Evolutionary conservation across 2,797 vertebrate species (phyloP).

Genomic region (Melanotaenia parkinsoni): DNA sequence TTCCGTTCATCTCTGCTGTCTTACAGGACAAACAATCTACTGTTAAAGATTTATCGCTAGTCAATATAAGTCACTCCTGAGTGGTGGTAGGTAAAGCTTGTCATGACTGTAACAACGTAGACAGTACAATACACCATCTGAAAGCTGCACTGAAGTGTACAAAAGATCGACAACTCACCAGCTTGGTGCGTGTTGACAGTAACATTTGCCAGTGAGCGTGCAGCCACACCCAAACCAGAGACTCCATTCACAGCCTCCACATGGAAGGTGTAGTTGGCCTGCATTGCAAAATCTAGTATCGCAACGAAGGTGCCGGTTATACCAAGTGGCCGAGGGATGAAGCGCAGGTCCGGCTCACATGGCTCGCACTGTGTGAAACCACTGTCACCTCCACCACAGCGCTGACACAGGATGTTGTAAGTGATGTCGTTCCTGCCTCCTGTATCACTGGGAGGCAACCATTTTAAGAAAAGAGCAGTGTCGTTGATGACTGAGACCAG

Average conservation of each 20-base stretch:
- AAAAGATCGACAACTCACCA: slow-evolving; percentile 83
- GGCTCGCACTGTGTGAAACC: slow-evolving; percentile 86
- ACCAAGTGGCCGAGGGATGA: slow-evolving; percentile 89
- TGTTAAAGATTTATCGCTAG: too few relatives aligned
- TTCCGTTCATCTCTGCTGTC: not conserved
- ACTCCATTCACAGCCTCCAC: slow-evolving; percentile 94
- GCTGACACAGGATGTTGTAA: slow-evolving; percentile 94
- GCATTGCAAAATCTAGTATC: slow-evolving; percentile 91
- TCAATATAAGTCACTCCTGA: too few relatives aligned
- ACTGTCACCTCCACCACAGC: slow-evolving; percentile 79
- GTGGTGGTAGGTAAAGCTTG: not conserved
- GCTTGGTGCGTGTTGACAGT: slow-evolving; percentile 92
- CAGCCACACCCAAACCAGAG: slow-evolving; percentile 87
- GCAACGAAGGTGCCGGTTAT: slow-evolving; percentile 91
- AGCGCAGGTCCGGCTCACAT: slow-evolving; percentile 91
- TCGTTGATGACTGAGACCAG: slow-evolving; percentile 95
- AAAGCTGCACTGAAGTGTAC: not conserved
- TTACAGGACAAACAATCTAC: too few relatives aligned
- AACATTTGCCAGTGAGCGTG: slow-evolving; percentile 90
- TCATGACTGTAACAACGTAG: not conserved
- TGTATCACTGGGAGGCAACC: slow-evolving; percentile 93
- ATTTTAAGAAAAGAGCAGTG: slow-evolving; percentile 94
- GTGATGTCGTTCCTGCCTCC: slow-evolving; percentile 94
- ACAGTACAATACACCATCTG: not conserved
- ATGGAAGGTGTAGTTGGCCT: slow-evolving; percentile 96